Base-by-base conservation (phyloP, 1,140 invertebrate species). In the Panonychus citri region DNA sequence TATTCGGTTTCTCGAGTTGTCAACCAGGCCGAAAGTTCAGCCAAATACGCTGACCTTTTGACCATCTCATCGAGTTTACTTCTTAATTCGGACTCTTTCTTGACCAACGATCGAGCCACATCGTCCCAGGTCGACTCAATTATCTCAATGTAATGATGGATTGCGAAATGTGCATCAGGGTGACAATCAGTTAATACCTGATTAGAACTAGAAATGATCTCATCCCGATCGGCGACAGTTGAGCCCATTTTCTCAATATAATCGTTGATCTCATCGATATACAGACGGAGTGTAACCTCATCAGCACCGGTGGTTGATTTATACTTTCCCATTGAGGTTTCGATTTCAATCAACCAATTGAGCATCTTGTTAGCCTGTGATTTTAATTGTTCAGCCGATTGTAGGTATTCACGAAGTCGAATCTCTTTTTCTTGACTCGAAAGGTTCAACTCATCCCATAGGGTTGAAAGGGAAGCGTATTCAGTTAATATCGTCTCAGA, bases 141-240 rank as follows among this genome's bases (percentile, higher is more conserved):
- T 54, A 95, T 90, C 2, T 86, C 89, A 49, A 95, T 85, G 88
- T 89, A 96, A 67, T 95, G 89, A 68, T 91, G 91, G 64, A 97
- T 88, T 19, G 91, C 86, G 34, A 80, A 78, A 15, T 86, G 81
- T 27, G 84, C 87, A 70, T 96, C 89, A 1, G 88, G 87, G 73
- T 96, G 89, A 48, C 87, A 83, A 66, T 89, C 86, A 34, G 76
- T 77, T 28, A 95, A 74, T 57, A 97, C 89, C 13, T 17, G 15
- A 37, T 53, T 81, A 1, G 89, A 91, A 37, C 95, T 75, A 26
- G 80, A 75, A 37, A 96, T 76, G 0, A 88, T 93, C 28, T 80
- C 76, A 64, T 88, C 79, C 65, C 94, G 87, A 61, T 91, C 83
- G 1, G 73, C 65, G 68, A 89, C 82, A 64, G 93, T 89, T 30